A percentile compares a stretch with the other conserved stretches of the same genome.
These are phyloP conservation scores for Drosophila serrata DNA, from an alignment of 1,140 invertebrate species.

Conservation along the genomic window DNA sequence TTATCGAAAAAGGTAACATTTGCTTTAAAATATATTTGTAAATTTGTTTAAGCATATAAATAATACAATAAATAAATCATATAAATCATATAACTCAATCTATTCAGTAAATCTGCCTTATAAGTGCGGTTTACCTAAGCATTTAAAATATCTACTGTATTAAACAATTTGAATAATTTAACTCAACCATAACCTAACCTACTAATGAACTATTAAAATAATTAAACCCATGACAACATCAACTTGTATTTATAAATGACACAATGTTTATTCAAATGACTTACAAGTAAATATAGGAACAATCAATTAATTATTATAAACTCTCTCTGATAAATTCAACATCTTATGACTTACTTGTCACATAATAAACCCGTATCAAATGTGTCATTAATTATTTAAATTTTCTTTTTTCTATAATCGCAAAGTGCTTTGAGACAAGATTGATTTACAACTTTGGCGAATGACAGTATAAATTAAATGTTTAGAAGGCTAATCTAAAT, in stretches of 20 bases:
- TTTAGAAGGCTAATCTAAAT: constrained; percentile 1
- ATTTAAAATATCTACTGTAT: not conserved
- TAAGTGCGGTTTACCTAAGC: not conserved
- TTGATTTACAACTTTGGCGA: constrained; percentile 12
- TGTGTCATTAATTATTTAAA: not conserved
- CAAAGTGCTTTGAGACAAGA: not conserved
- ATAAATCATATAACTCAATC: not conserved
- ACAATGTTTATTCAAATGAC: constrained; percentile 5
- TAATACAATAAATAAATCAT: no score
- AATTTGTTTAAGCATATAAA: not conserved
- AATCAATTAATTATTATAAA: not conserved
- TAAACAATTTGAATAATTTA: not conserved
- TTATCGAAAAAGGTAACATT: no score
- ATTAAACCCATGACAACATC: not conserved
- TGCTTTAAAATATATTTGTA: not conserved
- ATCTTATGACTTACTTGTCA: not conserved
- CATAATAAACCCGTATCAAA: constrained; percentile 18
- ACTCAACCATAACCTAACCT: not conserved
- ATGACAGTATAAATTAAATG: not conserved
- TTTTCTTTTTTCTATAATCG: not conserved
- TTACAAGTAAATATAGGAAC: no score
- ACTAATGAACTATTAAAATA: not conserved
- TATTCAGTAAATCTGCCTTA: not conserved
- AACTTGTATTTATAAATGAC: constrained; percentile 1
- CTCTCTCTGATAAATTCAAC: not conserved